Evolutionary conservation across 2,113 vertebrate genomes (phyloP).

Genomic region (Osmerus eperlanus): DNA sequence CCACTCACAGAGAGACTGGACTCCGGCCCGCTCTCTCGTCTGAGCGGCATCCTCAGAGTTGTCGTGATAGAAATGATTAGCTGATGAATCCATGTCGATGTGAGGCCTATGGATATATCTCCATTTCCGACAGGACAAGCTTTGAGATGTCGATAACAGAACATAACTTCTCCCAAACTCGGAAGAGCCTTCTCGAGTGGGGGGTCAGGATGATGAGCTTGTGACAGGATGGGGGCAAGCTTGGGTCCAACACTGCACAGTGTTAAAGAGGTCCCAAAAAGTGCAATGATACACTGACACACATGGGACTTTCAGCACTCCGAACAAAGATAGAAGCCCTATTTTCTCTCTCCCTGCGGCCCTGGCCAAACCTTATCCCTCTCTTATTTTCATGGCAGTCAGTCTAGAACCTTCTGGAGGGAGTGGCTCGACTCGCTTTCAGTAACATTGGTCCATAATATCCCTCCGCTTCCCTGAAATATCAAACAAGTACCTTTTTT

Average conservation of each 20-base stretch:
- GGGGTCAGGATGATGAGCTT: conserved; percentile 7
- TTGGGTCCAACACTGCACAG: conserved; percentile 66
- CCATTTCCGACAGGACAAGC: background rate
- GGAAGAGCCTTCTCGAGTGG: too few relatives aligned
- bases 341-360: conserved; percentile 30
- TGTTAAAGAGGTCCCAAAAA: conserved; percentile 69
- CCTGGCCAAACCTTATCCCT: background rate
- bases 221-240: conserved; percentile 58
- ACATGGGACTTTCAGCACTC: conserved; percentile 70
- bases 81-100: conserved; percentile 60
- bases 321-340: conserved; percentile 57
- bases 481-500: conserved; percentile 41
- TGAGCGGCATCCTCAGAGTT: conserved; percentile 23
- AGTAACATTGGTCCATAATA: conserved; percentile 48
- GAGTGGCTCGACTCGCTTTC: conserved; percentile 35
- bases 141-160: background rate
- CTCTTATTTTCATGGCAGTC: conserved; percentile 58
- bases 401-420: conserved; percentile 58
- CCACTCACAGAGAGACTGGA: conserved; percentile 34
- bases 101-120: conserved; percentile 62
- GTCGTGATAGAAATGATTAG: conserved; percentile 59
- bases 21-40: background rate
- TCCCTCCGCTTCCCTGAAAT: conserved; percentile 49
- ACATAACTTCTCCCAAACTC: too few relatives aligned
- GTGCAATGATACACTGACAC: conserved; percentile 70